Evolutionary conservation across 2,888 invertebrate species (phyloP), one percentile per base, ranked within the genome.

Genomic region (Noctuana brunneofusca): DNA sequence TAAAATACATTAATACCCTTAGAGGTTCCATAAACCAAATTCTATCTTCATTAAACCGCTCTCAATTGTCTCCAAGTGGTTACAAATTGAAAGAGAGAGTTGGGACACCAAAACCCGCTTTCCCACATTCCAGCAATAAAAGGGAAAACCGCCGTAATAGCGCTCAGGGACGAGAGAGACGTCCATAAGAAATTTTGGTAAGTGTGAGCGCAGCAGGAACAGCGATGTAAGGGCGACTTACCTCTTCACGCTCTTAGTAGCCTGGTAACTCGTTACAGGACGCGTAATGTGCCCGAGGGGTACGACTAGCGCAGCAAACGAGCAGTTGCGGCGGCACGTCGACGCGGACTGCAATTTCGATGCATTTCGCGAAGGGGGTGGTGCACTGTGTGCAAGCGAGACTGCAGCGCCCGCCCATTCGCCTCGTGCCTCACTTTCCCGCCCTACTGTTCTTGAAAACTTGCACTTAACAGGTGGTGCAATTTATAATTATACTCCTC

Each of bases 381-480:
- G 89, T 87, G 89, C 89, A 89, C 79, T 68, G 77, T 82, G 87
- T 87, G 89, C 89, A 89, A 91, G 90, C 86, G 89, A 89, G 89
- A 91, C 88, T 88, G 88, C 89, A 85, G 69, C 88, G 87, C 92
- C 91, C 89, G 89, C 92, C 91, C 90, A 87, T 85, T 86, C 78
- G 81, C 85, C 84, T 84, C 80, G 82, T 87, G 85, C 86, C 87
- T 90, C 89, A 87, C 89, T 87, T 90, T 90, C 87, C 87, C 89
- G 89, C 91, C 89, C 88, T 88, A 85, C 77, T 83, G 80, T 78
- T 83, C 79, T 73, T 71, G 70, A 72, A 76, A 84, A 83, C 78
- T 86, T 83, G 80, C 68, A 69, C 69, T 71, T 70, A 71, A 73
- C 70, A 72, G 70, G 69, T 73, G 69, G 68, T 63, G 60, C 64